A percentile compares a stretch with the other conserved stretches of the same genome.
phyloP scores from a whole-genome alignment of 2,113 vertebrate species.

The Morone chrysops region DNA sequence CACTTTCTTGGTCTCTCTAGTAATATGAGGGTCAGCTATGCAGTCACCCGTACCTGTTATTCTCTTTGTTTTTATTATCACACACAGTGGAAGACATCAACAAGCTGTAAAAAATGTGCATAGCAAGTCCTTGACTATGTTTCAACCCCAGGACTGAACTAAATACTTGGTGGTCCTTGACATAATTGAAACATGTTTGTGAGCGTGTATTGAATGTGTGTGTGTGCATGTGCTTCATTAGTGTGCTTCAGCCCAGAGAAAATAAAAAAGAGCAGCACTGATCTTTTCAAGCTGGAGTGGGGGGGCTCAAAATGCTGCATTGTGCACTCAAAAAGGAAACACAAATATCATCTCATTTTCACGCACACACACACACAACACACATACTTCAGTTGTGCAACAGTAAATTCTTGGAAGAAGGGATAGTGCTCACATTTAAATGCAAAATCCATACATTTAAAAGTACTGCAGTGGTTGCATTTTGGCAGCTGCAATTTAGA shows the following conservation, averaged over 20 bases:
- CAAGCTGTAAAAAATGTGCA: slow-evolving; percentile 41
- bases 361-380: neutral
- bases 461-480: slow-evolving; percentile 30
- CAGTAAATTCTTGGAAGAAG: neutral
- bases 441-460: slow-evolving; percentile 43
- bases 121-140: slow-evolving; percentile 27
- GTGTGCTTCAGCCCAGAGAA: neutral
- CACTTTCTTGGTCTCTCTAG: slow-evolving; percentile 42
- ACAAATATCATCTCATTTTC: neutral
- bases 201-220: slow-evolving; percentile 22
- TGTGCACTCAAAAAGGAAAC: neutral
- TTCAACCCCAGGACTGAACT: slow-evolving; percentile 37
- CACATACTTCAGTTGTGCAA: neutral
- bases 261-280: slow-evolving; percentile 4
- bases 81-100: slow-evolving; percentile 38
- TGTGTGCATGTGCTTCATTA: neutral
- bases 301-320: neutral
- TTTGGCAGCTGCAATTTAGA: slow-evolving; percentile 30
- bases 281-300: slow-evolving; percentile 7
- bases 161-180: slow-evolving; percentile 27
- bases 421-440: slow-evolving; percentile 23
- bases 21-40: slow-evolving; percentile 49
- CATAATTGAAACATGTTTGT: slow-evolving; percentile 35
- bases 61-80: slow-evolving; percentile 59
- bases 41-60: slow-evolving; percentile 62